Percentiles rank a stretch among this genome's conserved stretches.
These are phyloP conservation scores for Ptyas mucosa DNA, from an alignment of 2,113 vertebrate genomes.

Conservation along the genomic window DNA sequence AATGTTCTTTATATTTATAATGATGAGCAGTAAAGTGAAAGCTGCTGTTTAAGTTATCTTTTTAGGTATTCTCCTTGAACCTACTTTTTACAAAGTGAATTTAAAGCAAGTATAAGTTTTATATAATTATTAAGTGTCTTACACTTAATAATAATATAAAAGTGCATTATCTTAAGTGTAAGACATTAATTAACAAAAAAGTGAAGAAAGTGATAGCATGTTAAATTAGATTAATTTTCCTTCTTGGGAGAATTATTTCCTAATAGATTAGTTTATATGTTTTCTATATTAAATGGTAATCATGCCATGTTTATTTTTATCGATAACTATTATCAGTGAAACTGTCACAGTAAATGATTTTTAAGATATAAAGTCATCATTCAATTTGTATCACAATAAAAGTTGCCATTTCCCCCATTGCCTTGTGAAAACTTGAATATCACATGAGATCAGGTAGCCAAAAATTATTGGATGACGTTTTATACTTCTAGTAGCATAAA, in stretches of 20 bases:
- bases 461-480: background rate
- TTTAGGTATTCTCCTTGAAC: rapidly evolving
- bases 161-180: no score
- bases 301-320: constrained; percentile 5
- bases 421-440: background rate
- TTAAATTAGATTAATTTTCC: background rate
- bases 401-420: background rate
- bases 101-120: background rate
- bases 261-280: background rate
- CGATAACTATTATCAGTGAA: background rate
- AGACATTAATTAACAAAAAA: background rate
- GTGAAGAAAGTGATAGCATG: background rate
- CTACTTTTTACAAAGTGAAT: background rate
- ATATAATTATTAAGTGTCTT: background rate
- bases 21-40: background rate
- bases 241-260: background rate
- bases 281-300: background rate
- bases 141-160: background rate
- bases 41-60: background rate
- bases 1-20: background rate
- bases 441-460: background rate
- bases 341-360: background rate
- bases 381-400: background rate
- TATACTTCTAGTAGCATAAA: background rate
- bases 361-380: background rate